A percentile compares a stretch with the other conserved stretches of the same genome.
phyloP scores from a whole-genome alignment of 2,113 vertebrate species.

The Notiomystis cincta region DNA sequence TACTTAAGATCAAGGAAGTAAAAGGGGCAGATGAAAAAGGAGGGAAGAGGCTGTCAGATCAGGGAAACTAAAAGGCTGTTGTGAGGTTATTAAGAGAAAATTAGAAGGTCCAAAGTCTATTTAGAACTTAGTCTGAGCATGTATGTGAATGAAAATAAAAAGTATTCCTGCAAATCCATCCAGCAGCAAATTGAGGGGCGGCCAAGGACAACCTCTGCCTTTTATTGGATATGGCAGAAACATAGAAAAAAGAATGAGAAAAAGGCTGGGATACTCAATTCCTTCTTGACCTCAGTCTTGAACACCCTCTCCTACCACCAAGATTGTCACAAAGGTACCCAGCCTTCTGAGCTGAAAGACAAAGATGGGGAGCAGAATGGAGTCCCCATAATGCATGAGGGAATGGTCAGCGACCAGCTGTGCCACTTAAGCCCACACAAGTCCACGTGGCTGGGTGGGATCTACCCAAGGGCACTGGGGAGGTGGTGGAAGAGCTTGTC shows the following conservation, averaged over 20 bases:
- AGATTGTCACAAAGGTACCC: too few relatives aligned
- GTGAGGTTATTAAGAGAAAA: neutral
- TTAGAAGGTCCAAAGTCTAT: neutral
- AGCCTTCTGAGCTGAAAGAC: neutral
- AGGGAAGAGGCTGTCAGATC: neutral
- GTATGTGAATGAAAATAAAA: neutral
- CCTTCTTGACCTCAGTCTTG: neutral
- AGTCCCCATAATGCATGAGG: neutral
- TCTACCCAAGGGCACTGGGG: too few relatives aligned
- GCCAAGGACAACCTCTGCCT: neutral
- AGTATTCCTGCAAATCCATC: neutral
- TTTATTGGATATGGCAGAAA: neutral
- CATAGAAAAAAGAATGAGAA: neutral
- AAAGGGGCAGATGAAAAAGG: neutral
- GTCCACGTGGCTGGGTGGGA: neutral
- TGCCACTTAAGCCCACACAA: neutral
- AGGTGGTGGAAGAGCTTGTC: fast-evolving
- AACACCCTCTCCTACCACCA: neutral
- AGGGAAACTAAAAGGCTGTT: neutral
- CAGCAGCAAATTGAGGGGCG: neutral
- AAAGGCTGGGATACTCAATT: neutral
- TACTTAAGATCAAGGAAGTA: neutral
- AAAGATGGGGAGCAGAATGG: neutral
- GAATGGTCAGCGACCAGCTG: fast-evolving
- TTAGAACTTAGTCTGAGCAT: neutral